Base-by-base conservation (phyloP, 2,113 vertebrate species). In the Perognathus longimembris region DNA sequence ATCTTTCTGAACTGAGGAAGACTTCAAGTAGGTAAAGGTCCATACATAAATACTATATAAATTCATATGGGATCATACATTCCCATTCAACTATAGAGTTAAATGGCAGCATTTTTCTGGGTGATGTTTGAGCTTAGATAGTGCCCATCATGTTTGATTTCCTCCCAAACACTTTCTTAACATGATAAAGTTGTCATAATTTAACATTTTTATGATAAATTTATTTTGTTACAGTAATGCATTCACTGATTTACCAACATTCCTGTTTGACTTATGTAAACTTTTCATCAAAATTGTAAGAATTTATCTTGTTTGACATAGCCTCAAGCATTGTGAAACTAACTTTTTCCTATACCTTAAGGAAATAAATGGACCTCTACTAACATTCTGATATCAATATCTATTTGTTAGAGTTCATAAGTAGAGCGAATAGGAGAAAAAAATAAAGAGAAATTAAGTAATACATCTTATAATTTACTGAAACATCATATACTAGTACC, bases 21-120 rank as follows among this genome's bases (percentile, higher is more conserved):
- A 74, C 36, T 91, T 94, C 67, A 77, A 28, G 5, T 20, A 82
- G 89, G 54, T 7, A 8, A 80, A 87, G 74, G 85, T 73, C n/a
- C n/a, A 50, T 63, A 7, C 0, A 3, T 34, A 2, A 9, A 34
- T 20, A 2, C 22, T 34, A 6, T 69, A 17, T 42, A n/a, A 84
- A 89, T 89, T 89, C 18, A 71, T 38, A n/a, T n/a, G n/a, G n/a
- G n/a, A n/a, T n/a, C n/a, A n/a, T n/a, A n/a, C n/a, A n/a, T n/a
- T 91, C 15, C 64, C 2, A 8, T 78, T 73, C 34, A 84, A 9
- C 32, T 86, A 24, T 57, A 4, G 54, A 32, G 11, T 40, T 89
- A 32, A 86, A 24, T 64, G 32, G 22, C 5, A 78, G 4, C 22
- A 80, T 81, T 92, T 88, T 76, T 15, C n/a, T 91, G 26, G n/a